Conservation (phyloP, 2,888 invertebrate genomes). For the Rhingia rostrata region DNA sequence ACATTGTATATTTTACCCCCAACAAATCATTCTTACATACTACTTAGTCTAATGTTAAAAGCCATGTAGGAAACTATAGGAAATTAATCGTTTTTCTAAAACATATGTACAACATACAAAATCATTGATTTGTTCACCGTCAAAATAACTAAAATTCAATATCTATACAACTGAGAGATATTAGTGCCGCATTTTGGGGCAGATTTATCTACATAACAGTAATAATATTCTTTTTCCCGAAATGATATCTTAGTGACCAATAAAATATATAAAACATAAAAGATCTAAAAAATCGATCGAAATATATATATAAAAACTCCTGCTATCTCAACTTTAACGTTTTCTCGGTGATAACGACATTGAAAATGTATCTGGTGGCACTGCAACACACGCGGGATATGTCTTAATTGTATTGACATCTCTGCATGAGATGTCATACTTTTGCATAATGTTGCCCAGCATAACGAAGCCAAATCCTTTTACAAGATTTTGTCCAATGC, state of each 20-base stretch:
- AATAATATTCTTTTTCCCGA: neutral
- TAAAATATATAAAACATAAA: constrained; percentile 34
- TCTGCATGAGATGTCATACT: constrained; percentile 86
- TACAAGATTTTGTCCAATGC: constrained; percentile 90
- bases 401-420: constrained; percentile 84
- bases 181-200: neutral
- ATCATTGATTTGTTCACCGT: constrained; percentile 48
- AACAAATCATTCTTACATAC: constrained; percentile 3
- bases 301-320: constrained; percentile 32
- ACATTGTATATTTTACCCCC: neutral
- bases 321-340: constrained; percentile 15
- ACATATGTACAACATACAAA: constrained; percentile 72
- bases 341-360: constrained; percentile 84
- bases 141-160: constrained; percentile 47
- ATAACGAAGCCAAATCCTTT: constrained; percentile 89
- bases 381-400: constrained; percentile 87
- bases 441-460: constrained; percentile 87
- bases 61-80: constrained; percentile 52
- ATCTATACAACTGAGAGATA: constrained; percentile 20
- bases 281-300: constrained; percentile 62
- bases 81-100: constrained; percentile 35
- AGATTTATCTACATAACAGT: constrained; percentile 47
- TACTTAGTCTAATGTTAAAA: constrained; percentile 6
- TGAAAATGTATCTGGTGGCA: constrained; percentile 88
- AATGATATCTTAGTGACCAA: constrained; percentile 5